Percentiles rank a stretch among this genome's conserved stretches.
Evolutionary conservation across 2,113 vertebrate genomes (phyloP).

Genomic region (Sinocyclocheilus anophthalmus): DNA sequence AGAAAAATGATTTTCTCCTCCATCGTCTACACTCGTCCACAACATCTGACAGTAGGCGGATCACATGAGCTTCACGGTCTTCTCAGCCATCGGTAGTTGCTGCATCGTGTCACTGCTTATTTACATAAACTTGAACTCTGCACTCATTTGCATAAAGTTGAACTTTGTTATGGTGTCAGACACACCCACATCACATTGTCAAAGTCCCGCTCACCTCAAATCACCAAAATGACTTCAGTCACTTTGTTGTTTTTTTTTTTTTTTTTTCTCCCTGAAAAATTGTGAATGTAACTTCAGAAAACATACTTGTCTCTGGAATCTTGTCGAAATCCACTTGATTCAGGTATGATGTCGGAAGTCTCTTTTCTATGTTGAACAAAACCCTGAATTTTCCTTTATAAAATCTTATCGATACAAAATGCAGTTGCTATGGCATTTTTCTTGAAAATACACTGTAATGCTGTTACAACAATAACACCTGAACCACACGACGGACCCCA

Average conservation of each 20-base stretch:
- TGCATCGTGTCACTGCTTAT: neutral
- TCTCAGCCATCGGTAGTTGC: neutral
- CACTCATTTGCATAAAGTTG: slow-evolving; percentile 22
- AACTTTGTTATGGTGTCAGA: neutral
- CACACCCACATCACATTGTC: neutral
- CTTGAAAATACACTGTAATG: slow-evolving; percentile 17
- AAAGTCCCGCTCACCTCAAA: slow-evolving; percentile 1
- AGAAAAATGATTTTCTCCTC: neutral
- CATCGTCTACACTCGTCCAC: neutral
- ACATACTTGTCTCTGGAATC: neutral
- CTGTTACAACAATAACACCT: slow-evolving; percentile 27
- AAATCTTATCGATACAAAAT: neutral
- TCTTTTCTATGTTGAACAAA: neutral
- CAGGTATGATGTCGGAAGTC: neutral
- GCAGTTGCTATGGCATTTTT: slow-evolving; percentile 21
- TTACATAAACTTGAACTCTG: slow-evolving; percentile 12
- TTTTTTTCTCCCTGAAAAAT: no score
- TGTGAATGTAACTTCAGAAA: neutral
- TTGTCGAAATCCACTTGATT: neutral
- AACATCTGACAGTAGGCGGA: slow-evolving; percentile 7
- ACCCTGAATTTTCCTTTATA: neutral
- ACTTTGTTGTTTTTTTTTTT: no score
- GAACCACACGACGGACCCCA: slow-evolving; percentile 10
- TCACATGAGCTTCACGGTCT: neutral
- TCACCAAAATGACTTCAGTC: neutral